phyloP scores from a whole-genome alignment of 2,797 vertebrate species.

The Spinus pinus region DNA sequence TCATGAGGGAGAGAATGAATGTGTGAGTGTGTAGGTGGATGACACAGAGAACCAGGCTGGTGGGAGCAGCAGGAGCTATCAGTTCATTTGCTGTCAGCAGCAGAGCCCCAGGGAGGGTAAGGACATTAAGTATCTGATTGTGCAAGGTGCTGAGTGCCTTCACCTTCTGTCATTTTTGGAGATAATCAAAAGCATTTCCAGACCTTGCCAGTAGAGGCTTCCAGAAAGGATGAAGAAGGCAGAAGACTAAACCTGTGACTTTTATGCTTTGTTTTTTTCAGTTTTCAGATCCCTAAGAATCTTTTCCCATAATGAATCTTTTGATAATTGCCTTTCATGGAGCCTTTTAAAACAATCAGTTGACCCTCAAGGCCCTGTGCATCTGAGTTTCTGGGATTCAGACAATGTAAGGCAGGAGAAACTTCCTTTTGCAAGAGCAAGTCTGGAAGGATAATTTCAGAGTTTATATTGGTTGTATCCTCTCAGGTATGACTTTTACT shows the following conservation, averaged over 20 bases:
- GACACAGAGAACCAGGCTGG: conserved; percentile 35
- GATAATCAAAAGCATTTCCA: conserved; percentile 12
- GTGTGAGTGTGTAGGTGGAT: conserved; percentile 41
- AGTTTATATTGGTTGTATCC: neutral
- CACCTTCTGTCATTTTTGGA: neutral
- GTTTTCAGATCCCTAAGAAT: neutral
- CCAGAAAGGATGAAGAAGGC: neutral
- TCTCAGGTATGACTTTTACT: neutral
- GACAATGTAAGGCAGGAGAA: neutral
- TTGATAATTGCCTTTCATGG: neutral
- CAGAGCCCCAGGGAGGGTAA: neutral
- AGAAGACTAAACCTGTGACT: neutral
- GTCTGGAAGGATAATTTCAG: neutral
- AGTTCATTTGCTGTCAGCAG: conserved; percentile 15
- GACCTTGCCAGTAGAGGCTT: neutral
- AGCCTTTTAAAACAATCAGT: neutral
- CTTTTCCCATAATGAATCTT: neutral
- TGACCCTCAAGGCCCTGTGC: neutral
- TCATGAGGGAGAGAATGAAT: conserved; percentile 49
- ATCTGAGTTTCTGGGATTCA: neutral
- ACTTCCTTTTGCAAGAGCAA: neutral
- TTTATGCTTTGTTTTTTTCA: neutral
- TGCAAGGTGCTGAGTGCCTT: neutral
- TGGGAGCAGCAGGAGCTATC: conserved; percentile 52
- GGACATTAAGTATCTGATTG: neutral